Evolutionary conservation across 2,113 vertebrate genomes (phyloP), one percentile per base, ranked within the genome.

Genomic region (Orientallactaga bullata): DNA sequence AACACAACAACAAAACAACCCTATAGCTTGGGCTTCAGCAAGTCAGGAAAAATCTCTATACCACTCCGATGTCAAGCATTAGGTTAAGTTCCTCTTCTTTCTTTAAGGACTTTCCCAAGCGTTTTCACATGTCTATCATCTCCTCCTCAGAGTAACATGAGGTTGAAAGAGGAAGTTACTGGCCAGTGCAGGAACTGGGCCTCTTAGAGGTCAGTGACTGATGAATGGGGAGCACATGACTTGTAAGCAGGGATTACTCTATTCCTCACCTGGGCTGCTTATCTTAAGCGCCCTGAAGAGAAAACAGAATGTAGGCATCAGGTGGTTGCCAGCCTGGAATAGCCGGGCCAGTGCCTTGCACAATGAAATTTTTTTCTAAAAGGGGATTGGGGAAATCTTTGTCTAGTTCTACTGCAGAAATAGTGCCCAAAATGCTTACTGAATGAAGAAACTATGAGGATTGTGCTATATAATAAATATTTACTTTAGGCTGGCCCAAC

Each of bases 101-200:
- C 63, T 94, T 93, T 88, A 81, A 71, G 69, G 78, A 60, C n/a
- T 89, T 94, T 88, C 28, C 26, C 42, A 71, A 88, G 60, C 65
- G 32, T 60, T 85, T 93, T 88, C 77, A 30, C 0, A 24, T 61
- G 69, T 47, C 5, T 30, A 51, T n/a, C 37, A 58, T 35, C 18
- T 78, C 65, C 77, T 78, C n/a, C 93, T 92, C n/a, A 69, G 47
- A 68, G 78, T 37, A 87, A 92, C 1, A 7, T 82, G n/a, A 94
- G 39, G 60, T 26, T 71, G 65, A 85, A 95, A 90, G 74, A 55
- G 74, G 85, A 93, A 94, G 72, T 37, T n/a, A 63, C 39, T 6
- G 88, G 55, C 81, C 32, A 73, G 77, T 4, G 16, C 68, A 47
- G 58, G 58, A 89, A 85, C 28, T 12, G 60, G 11, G 17, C 23